A percentile compares a stretch with the other conserved stretches of the same genome.
These are phyloP conservation scores for Cossypha niveicapilla DNA, from an alignment of 2,797 vertebrate species.

Conservation along the genomic window DNA sequence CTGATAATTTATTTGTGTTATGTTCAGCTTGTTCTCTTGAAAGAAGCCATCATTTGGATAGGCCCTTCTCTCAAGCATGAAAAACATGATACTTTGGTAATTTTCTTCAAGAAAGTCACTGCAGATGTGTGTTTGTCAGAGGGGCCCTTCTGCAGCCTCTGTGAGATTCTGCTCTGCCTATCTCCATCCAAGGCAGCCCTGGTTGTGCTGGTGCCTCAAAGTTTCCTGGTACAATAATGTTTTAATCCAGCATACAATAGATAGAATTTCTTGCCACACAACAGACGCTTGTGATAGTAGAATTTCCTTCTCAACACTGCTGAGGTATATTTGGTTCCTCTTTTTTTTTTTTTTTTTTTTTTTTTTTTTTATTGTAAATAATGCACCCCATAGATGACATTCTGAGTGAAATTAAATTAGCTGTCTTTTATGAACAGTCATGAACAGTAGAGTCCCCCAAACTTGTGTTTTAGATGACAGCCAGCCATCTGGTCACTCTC, in stretches of 20 bases:
- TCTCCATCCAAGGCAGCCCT: not conserved
- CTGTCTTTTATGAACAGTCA: not conserved
- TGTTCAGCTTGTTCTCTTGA: not conserved
- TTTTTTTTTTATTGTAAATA: not conserved
- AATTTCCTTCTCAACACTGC: not conserved
- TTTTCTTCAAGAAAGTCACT: not conserved
- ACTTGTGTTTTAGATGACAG: not conserved
- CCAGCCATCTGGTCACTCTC: not conserved
- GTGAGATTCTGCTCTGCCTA: not conserved
- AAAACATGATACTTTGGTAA: not conserved
- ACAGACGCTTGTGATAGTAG: not conserved
- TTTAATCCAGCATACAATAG: not conserved
- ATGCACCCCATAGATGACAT: not conserved
- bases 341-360: not conserved
- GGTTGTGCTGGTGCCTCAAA: not conserved
- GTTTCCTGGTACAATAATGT: not conserved
- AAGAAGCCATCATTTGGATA: not conserved
- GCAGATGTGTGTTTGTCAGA: not conserved
- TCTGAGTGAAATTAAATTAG: not conserved
- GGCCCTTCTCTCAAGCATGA: not conserved
- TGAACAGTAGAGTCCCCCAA: not conserved
- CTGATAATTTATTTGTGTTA: not conserved
- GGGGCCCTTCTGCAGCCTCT: not conserved
- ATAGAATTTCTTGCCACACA: not conserved
- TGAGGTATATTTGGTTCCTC: not conserved